Percentiles rank a stretch among this genome's conserved stretches.
These are phyloP conservation scores for Falco biarmicus DNA, from an alignment of 2,797 vertebrate genomes.

Conservation along the genomic window DNA sequence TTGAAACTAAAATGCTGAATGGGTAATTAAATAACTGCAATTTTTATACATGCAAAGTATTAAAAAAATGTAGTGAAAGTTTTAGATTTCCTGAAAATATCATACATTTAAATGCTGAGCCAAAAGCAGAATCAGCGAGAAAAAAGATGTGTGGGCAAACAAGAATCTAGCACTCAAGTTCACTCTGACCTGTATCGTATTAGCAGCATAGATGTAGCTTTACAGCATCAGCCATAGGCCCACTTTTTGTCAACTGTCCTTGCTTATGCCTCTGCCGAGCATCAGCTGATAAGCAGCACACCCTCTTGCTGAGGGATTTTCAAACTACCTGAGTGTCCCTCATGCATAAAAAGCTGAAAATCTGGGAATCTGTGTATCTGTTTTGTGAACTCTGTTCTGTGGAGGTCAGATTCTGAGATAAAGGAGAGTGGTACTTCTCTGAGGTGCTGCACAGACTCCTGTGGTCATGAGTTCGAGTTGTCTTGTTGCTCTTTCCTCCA, in stretches of 20 bases:
- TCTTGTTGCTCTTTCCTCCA: neutral
- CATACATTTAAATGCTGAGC: neutral
- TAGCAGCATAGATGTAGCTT: neutral
- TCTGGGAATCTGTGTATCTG: neutral
- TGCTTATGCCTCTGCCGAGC: neutral
- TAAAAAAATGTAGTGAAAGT: neutral
- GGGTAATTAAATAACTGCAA: neutral
- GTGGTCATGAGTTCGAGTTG: fast-evolving
- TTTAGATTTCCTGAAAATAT: neutral
- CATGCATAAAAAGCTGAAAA: neutral
- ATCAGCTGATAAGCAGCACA: neutral
- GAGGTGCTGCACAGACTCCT: neutral
- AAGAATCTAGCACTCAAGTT: neutral
- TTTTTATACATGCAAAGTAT: fast-evolving
- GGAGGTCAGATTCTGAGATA: neutral
- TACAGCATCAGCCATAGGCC: neutral
- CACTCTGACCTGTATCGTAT: neutral
- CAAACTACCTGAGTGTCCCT: neutral
- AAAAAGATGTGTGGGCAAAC: neutral
- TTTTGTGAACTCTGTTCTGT: neutral
- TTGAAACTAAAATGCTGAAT: neutral
- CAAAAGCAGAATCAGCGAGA: neutral
- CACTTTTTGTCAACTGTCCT: neutral
- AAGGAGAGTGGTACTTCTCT: neutral
- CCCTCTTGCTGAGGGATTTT: neutral